Evolutionary conservation across 2,113 vertebrate genomes (phyloP), one percentile per base, ranked within the genome.

Genomic region (Anarrhichthys ocellatus): DNA sequence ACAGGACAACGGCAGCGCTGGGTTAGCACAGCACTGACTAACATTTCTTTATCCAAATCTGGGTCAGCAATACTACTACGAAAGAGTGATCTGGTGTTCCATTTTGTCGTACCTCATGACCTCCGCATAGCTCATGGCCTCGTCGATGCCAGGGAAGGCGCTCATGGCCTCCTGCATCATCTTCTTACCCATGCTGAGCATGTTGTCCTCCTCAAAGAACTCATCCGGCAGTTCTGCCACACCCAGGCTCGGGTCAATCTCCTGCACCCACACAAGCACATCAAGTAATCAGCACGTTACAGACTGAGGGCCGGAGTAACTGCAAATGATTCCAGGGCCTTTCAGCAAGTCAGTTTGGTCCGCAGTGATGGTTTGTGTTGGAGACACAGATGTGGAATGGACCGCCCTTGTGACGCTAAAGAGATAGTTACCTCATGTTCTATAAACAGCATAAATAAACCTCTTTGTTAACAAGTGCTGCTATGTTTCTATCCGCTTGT

Each of bases 121-220:
- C 89, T 98, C 97, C 0, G 97, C 98, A 0, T 98, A 99, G 94
- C 97, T 98, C 98, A 99, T 98, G 84, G 97, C 97, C 87, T 99
- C 97, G 0, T 98, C 97, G 0, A 98, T 99, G 78, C 98, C 98
- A 0, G 97, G 98, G 92, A 99, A 99, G 27, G 98, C 97, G 0
- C 97, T 99, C 97, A 99, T 98, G 40, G 97, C 98, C 81, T 98
- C 97, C 92, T 99, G 98, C 97, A 99, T 99, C 98, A 99, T 99
- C 90, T 98, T 99, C 91, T 99, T 99, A 59, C 98, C 97, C 98
- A 99, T 97, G 91, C 97, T 98, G 52, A 99, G 94, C 97, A 99
- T 97, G 93, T 96, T 99, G 94, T 98, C 98, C 64, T 99, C 98
- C 89, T 99, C 98, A 0, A 99, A 98, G 88, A 99, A 98, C 93